Percentiles rank a stretch among this genome's conserved stretches.
Evolutionary conservation across 2,797 vertebrate species (phyloP).

Genomic region (Pelodytes ibericus): DNA sequence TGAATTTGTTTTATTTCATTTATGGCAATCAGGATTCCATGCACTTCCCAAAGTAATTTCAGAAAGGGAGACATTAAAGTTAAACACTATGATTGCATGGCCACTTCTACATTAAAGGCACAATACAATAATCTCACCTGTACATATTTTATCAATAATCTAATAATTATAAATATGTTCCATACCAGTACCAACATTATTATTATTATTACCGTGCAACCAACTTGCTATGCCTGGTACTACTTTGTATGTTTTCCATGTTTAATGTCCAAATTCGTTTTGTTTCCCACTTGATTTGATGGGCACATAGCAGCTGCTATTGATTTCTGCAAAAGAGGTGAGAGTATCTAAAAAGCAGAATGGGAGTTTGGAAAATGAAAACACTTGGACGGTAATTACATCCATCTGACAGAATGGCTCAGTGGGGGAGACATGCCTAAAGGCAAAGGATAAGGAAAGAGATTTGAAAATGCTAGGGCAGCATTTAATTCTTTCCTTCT

Average conservation of each 20-base stretch:
- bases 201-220: too few relatives aligned
- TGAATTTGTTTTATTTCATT: too few relatives aligned
- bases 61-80: too few relatives aligned
- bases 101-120: too few relatives aligned
- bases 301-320: slow-evolving; percentile 48
- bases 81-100: too few relatives aligned
- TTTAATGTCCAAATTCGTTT: slow-evolving; percentile 34
- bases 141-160: too few relatives aligned
- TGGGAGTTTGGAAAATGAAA: slow-evolving; percentile 52
- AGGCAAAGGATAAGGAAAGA: slow-evolving; percentile 50
- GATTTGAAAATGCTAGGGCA: slow-evolving; percentile 46
- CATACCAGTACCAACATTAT: too few relatives aligned
- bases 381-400: slow-evolving; percentile 55
- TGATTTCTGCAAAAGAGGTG: slow-evolving; percentile 49
- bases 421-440: slow-evolving; percentile 56
- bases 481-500: slow-evolving; percentile 53
- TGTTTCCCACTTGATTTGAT: slow-evolving; percentile 41
- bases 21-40: too few relatives aligned
- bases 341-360: slow-evolving; percentile 48
- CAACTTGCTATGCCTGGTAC: too few relatives aligned
- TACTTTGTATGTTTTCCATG: slow-evolving; percentile 24
- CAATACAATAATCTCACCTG: too few relatives aligned
- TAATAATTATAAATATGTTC: too few relatives aligned
- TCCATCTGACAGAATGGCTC: slow-evolving; percentile 54
- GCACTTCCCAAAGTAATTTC: too few relatives aligned